Conservation (phyloP, 2,888 invertebrate species). For the Boloria euphrosyne region DNA sequence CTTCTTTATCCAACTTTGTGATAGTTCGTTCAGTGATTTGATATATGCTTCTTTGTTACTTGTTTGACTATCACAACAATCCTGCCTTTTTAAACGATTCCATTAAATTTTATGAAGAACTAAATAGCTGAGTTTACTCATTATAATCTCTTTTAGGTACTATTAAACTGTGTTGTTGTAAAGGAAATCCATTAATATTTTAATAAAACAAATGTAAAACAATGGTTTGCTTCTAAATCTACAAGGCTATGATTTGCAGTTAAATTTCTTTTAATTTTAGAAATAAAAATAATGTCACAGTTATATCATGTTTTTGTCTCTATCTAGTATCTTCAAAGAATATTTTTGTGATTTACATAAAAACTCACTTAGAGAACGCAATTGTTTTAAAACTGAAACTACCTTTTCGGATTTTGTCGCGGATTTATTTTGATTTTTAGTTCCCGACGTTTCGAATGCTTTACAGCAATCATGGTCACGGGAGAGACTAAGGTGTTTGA, state of each 20-base stretch:
- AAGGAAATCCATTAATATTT: no score
- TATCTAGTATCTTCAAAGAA: background rate
- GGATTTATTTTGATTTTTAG: no score
- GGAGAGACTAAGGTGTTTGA: no score
- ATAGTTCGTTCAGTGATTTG: constrained; percentile 52
- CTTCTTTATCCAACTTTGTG: constrained; percentile 54
- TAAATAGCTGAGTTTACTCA: constrained; percentile 31
- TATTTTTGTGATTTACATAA: no score
- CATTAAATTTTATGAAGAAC: constrained; percentile 56
- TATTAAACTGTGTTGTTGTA: background rate
- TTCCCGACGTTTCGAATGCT: no score
- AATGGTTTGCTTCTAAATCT: background rate
- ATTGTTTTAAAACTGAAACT: constrained; percentile 2
- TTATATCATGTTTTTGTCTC: background rate
- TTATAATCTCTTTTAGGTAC: background rate
- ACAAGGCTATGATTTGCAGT: background rate
- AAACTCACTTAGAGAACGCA: background rate
- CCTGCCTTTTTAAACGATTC: constrained; percentile 51
- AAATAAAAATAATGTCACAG: background rate
- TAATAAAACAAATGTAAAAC: no score
- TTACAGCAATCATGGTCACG: no score
- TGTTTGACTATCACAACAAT: constrained; percentile 28
- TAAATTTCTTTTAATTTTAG: no score
- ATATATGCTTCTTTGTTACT: constrained; percentile 46
- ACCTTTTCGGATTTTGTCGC: no score